A percentile compares a stretch with the other conserved stretches of the same genome.
phyloP scores from a whole-genome alignment of 2,888 invertebrate species.

The Stenoptilia bipunctidactyla region DNA sequence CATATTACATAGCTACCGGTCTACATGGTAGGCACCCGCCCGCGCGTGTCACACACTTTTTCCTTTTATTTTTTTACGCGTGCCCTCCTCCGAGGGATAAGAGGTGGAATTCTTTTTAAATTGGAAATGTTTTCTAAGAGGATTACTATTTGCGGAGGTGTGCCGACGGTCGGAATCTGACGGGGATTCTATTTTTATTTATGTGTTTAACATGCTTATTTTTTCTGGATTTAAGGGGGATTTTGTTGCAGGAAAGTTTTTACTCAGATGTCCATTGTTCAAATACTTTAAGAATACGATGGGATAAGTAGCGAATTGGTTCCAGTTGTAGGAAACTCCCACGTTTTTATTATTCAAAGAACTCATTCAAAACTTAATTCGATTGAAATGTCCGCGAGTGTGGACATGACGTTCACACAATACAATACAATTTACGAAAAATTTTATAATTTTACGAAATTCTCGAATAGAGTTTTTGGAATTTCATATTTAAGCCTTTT shows the following conservation, averaged over 20 bases:
- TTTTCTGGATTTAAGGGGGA: conserved; percentile 14
- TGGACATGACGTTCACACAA: conserved; percentile 26
- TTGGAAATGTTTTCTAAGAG: conserved; percentile 72
- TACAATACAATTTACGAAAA: conserved; percentile 25
- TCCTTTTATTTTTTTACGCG: conserved; percentile 67
- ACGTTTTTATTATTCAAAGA: no score
- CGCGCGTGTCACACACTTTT: conserved; percentile 57
- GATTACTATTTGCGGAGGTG: conserved; percentile 69
- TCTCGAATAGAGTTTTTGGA: no score
- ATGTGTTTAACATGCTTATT: conserved; percentile 43
- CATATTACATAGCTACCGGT: conserved; percentile 35
- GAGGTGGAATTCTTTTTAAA: conserved; percentile 69
- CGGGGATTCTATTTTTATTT: conserved; percentile 46
- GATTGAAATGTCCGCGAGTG: conserved; percentile 12
- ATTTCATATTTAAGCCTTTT: no score
- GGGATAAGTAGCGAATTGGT: no score
- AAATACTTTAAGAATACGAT: no score
- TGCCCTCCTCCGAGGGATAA: conserved; percentile 63
- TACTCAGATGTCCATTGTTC: no score
- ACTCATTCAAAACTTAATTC: no score
- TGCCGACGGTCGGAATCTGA: conserved; percentile 36
- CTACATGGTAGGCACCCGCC: no score
- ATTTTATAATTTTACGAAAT: neutral
- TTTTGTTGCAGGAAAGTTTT: neutral
- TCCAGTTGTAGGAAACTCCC: no score